Evolutionary conservation across 2,888 invertebrate species (phyloP).

Genomic region (Stegana nigrithorax): DNA sequence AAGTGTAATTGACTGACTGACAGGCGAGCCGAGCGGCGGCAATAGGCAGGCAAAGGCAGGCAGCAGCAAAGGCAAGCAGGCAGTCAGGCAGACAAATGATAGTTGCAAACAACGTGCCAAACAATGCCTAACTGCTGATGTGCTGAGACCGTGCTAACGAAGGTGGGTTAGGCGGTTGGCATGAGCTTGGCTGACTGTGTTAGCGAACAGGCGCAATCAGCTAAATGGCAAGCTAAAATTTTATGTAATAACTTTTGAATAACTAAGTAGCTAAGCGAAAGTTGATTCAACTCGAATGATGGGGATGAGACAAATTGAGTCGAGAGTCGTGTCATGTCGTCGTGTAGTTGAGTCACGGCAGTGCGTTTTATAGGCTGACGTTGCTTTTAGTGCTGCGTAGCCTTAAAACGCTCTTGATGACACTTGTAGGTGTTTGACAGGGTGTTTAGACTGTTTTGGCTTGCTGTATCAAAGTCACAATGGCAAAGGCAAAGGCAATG

Average conservation of each 20-base stretch:
- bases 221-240: conserved; percentile 60
- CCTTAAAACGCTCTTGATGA: conserved; percentile 23
- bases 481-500: too few relatives aligned
- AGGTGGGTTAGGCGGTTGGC: too few relatives aligned
- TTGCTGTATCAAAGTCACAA: too few relatives aligned
- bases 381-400: background rate
- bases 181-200: background rate
- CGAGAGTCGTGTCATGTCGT: background rate
- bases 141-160: too few relatives aligned
- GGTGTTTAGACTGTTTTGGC: conserved; percentile 21
- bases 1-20: background rate
- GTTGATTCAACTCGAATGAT: too few relatives aligned
- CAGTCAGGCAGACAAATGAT: too few relatives aligned
- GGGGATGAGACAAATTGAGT: background rate
- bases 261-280: conserved; percentile 45
- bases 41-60: background rate
- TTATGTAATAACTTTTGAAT: conserved; percentile 61
- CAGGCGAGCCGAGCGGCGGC: too few relatives aligned
- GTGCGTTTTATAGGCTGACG: too few relatives aligned
- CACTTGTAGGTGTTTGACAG: conserved; percentile 40
- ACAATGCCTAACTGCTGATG: too few relatives aligned
- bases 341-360: background rate
- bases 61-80: background rate
- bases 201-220: conserved; percentile 49
- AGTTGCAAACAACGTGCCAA: too few relatives aligned